Conservation (phyloP, 1,140 invertebrate genomes). For the Temnothorax curvispinosus region DNA sequence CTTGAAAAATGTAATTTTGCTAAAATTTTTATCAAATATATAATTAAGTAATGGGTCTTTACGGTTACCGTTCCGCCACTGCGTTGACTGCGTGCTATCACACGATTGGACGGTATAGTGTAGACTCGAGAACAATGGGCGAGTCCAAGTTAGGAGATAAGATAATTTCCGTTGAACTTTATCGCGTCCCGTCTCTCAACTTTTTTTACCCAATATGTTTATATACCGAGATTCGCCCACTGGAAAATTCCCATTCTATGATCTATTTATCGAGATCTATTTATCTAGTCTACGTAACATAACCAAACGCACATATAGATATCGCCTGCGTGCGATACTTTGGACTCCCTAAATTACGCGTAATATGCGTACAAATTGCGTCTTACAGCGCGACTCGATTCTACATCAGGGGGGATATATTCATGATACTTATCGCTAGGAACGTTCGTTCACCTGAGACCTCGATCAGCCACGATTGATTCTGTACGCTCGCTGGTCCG, state of each 20-base stretch:
- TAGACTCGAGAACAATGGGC: neutral
- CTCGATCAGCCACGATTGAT: neutral
- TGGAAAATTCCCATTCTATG: neutral
- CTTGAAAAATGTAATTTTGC: neutral
- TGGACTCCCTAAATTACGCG: neutral
- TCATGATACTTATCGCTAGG: neutral
- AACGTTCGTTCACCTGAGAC: slow-evolving; percentile 15
- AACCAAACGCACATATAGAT: neutral
- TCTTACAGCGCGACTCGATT: neutral
- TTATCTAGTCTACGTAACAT: neutral
- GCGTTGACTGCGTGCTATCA: slow-evolving; percentile 27
- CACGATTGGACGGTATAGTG: neutral
- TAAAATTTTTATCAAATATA: neutral
- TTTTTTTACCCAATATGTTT: neutral
- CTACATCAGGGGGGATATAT: neutral
- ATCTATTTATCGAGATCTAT: neutral
- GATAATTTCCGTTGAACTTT: neutral
- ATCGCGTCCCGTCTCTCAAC: neutral
- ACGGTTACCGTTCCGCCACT: slow-evolving; percentile 30
- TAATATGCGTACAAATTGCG: neutral
- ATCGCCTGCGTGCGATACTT: neutral
- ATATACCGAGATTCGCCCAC: neutral
- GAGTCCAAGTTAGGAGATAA: slow-evolving; percentile 32
- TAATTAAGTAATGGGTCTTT: neutral
- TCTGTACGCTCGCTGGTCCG: neutral